phyloP scores from a whole-genome alignment of 2,797 vertebrate genomes.

The Oophaga sylvatica region DNA sequence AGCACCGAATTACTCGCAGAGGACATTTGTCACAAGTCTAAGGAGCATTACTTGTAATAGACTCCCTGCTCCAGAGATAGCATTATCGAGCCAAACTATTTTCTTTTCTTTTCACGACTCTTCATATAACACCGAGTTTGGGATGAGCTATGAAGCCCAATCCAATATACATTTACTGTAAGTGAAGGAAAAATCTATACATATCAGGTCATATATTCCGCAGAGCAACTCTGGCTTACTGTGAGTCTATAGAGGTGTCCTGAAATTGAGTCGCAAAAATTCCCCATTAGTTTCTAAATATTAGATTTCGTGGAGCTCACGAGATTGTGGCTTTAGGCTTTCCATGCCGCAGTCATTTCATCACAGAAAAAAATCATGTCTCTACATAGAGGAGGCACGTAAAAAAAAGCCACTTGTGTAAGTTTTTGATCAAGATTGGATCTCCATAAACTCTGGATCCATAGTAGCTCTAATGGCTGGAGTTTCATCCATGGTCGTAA shows the following conservation, averaged over 20 bases:
- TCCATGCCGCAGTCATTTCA: background rate
- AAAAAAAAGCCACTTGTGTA: background rate
- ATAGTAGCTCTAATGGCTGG: background rate
- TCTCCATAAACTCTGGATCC: background rate
- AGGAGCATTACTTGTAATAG: conserved; percentile 28
- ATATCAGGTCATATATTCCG: background rate
- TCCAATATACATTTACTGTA: conserved; percentile 40
- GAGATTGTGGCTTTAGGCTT: background rate
- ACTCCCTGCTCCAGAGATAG: background rate
- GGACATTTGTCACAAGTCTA: conserved; percentile 11
- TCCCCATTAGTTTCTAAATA: background rate
- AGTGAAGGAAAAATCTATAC: conserved; percentile 47
- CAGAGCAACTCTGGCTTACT: background rate
- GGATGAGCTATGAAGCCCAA: conserved; percentile 26
- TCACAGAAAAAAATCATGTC: background rate
- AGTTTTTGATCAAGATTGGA: background rate
- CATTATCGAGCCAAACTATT: conserved; percentile 28
- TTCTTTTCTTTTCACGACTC: background rate
- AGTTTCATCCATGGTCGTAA: background rate
- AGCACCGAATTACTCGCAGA: background rate
- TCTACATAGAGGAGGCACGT: background rate
- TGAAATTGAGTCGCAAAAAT: conserved; percentile 21
- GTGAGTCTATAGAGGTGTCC: background rate
- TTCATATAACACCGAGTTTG: background rate
- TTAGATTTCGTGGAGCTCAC: background rate